These are phyloP conservation scores for Ariopsis seemanni DNA, from an alignment of 2,113 vertebrate genomes.

Conservation along the genomic window DNA sequence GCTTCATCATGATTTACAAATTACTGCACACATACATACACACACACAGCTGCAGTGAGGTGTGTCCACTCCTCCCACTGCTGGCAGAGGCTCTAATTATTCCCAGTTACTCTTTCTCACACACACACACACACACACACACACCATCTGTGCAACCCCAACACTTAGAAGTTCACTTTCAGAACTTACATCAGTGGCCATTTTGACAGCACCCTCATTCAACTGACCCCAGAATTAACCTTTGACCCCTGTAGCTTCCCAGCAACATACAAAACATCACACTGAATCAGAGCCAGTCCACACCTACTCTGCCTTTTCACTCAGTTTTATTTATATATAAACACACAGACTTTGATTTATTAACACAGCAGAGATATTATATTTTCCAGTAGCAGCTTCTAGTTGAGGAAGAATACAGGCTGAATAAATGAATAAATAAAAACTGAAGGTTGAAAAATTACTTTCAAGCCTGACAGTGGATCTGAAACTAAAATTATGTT, in stretches of 20 bases:
- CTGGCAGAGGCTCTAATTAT: constrained; percentile 24
- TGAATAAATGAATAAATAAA: not conserved
- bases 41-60: constrained; percentile 33
- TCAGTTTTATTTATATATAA: not conserved
- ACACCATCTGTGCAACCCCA: constrained; percentile 40
- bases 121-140: constrained; percentile 11
- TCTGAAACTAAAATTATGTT: not conserved
- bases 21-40: not conserved
- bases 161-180: constrained; percentile 21
- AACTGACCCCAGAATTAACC: constrained; percentile 54
- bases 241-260: constrained; percentile 40
- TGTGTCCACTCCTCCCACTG: constrained; percentile 38
- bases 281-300: constrained; percentile 9
- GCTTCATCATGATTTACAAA: constrained; percentile 25
- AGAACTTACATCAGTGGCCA: constrained; percentile 51
- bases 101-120: constrained; percentile 23
- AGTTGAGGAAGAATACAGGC: not conserved
- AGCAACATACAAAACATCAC: constrained; percentile 32
- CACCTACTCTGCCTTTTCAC: not conserved
- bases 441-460: not conserved
- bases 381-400: not conserved
- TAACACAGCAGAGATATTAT: not conserved
- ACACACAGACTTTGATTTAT: not conserved
- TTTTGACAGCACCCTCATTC: constrained; percentile 45
- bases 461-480: not conserved